Evolutionary conservation across 2,113 vertebrate species (phyloP), one percentile per base, ranked within the genome.

Genomic region (Chelonoidis abingdonii): DNA sequence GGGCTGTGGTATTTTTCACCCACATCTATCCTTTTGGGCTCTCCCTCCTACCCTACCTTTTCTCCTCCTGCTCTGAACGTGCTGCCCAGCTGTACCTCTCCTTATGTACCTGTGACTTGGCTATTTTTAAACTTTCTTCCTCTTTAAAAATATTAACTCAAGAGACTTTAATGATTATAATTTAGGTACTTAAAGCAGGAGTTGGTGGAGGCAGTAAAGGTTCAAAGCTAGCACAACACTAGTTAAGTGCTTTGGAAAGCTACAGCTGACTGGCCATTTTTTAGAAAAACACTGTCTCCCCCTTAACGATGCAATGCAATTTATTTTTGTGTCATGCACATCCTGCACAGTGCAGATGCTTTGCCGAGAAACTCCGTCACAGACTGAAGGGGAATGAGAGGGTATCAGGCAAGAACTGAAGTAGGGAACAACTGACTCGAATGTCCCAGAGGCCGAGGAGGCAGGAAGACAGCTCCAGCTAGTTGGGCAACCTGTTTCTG

Each of bases 71-170:
- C 84, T 97, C 93, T 83, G 90, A 95, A 97, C 89, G 90, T 89
- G 94, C 80, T 92, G 84, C 82, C 86, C 84, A 95, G 94, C 88
- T 94, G 93, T 75, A 83, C 80, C 88, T 95, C 90, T 97, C 88
- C 82, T 93, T 94, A 96, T 10, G 24, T 89, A 92, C 84, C 95
- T 94, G 95, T 95, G 72, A 93, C 91, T 57, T 27, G 81, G 92
- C 87, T 97, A 97, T 98, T 98, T 98, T 97, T 96, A 97, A 93
- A 97, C 81, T 89, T 97, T 90, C 86, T 97, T 97, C 57, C 95
- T 98, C 90, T 88, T 29, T 79, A 96, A 93, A 86, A 98, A 89
- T 86, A 94, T 97, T 91, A 97, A 89, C 96, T 94, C 95, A 97
- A 81, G 87, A 92, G 87, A 90, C 65, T 87, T 95, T 95, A 96